These are phyloP conservation scores for Graptemys geographica DNA, from an alignment of 2,797 vertebrate species.

Conservation along the genomic window DNA sequence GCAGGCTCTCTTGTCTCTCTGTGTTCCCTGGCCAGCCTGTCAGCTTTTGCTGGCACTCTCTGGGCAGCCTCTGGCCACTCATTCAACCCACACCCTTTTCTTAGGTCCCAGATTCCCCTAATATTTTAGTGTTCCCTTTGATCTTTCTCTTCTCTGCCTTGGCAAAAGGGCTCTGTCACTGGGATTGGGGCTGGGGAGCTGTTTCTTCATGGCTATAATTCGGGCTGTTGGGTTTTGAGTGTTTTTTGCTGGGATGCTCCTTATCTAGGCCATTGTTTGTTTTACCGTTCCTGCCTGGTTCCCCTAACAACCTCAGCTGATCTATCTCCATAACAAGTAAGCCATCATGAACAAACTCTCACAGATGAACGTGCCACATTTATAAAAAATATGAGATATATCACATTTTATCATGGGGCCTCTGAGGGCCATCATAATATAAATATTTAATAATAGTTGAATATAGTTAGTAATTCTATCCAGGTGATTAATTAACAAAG, in stretches of 20 bases:
- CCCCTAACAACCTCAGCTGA: background rate
- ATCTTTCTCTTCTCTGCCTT: background rate
- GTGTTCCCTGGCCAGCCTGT: background rate
- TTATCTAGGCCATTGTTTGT: background rate
- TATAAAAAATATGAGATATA: too few relatives aligned
- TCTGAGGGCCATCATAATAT: too few relatives aligned
- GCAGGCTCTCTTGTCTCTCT: background rate
- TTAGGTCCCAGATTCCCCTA: background rate
- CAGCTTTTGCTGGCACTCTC: background rate
- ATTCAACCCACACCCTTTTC: background rate
- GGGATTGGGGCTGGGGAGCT: background rate
- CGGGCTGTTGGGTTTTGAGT: background rate
- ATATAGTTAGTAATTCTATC: too few relatives aligned
- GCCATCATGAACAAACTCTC: background rate
- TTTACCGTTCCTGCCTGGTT: background rate
- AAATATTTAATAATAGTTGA: too few relatives aligned
- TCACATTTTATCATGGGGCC: too few relatives aligned
- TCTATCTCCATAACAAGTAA: background rate
- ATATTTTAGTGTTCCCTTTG: background rate
- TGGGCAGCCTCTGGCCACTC: too few relatives aligned
- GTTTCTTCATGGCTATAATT: too few relatives aligned
- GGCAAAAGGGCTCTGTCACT: background rate
- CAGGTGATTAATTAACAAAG: too few relatives aligned
- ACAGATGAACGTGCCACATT: background rate
- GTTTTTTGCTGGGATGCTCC: too few relatives aligned